These are phyloP conservation scores for Liposcelis brunnea DNA, from an alignment of 2,888 invertebrate genomes.

Conservation along the genomic window DNA sequence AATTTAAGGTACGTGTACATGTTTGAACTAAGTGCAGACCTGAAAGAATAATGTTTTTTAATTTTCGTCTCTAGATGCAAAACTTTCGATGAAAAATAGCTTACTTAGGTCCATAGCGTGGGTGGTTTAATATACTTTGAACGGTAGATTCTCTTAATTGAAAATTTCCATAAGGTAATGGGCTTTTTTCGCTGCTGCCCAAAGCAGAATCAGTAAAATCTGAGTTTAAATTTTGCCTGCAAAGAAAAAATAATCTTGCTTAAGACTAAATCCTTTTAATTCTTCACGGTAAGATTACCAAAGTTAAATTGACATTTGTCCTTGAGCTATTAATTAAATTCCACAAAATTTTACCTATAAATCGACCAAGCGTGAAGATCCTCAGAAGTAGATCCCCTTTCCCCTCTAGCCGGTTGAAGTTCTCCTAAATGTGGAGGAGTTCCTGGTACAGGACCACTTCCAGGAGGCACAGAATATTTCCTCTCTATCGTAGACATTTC, in stretches of 20 bases:
- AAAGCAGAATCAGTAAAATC: conserved; percentile 89
- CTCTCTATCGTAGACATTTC: conserved; percentile 37
- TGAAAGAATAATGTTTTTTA: conserved; percentile 27
- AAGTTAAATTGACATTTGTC: too few relatives aligned
- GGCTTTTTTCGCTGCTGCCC: conserved; percentile 83
- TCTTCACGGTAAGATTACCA: too few relatives aligned
- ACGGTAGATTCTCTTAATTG: conserved; percentile 84
- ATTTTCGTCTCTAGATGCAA: too few relatives aligned
- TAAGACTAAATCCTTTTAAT: too few relatives aligned
- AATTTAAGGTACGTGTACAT: conserved; percentile 91
- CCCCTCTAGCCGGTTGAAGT: conserved; percentile 6
- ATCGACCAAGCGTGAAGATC: conserved; percentile 94
- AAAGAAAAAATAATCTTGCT: conserved; percentile 18
- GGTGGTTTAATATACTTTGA: conserved; percentile 76
- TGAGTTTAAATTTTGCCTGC: conserved; percentile 83
- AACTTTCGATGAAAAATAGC: too few relatives aligned
- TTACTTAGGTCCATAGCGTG: conserved; percentile 78
- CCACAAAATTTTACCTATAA: conserved; percentile 44
- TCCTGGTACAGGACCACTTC: conserved; percentile 43
- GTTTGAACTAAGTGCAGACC: conserved; percentile 72
- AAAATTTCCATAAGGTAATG: conserved; percentile 85
- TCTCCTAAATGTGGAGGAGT: conserved; percentile 28
- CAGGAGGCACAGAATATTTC: conserved; percentile 75
- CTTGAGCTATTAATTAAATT: conserved; percentile 2
- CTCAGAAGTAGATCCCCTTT: conserved; percentile 48